Evolutionary conservation across 2,888 invertebrate species (phyloP).

Genomic region (Pollenia angustigena): DNA sequence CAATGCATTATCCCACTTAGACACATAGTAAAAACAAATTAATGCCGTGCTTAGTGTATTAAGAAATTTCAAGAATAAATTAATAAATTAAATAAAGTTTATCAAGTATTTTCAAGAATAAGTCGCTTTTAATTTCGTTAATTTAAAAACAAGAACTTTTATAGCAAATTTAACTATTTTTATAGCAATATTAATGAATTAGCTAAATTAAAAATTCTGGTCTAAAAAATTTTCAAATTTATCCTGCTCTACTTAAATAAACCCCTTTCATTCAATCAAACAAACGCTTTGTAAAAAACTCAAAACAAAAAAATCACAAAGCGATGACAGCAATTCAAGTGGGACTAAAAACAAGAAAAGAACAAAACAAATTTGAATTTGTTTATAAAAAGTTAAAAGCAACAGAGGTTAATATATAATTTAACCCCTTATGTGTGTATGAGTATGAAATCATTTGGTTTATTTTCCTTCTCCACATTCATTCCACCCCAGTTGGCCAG

Average conservation of each 20-base stretch:
- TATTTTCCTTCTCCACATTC: not conserved
- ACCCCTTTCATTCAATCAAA: not conserved
- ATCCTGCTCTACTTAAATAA: not conserved
- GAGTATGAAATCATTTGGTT: not conserved
- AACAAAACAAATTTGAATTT: not conserved
- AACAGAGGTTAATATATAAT: slow-evolving; percentile 17
- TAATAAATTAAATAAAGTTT: too few relatives aligned
- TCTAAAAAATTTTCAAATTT: not conserved
- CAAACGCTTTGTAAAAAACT: not conserved
- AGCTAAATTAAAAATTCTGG: too few relatives aligned
- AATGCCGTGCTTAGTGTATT: too few relatives aligned
- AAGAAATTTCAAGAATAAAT: too few relatives aligned
- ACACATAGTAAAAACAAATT: too few relatives aligned
- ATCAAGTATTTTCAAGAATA: too few relatives aligned
- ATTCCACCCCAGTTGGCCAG: too few relatives aligned
- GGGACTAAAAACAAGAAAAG: not conserved
- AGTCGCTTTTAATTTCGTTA: too few relatives aligned
- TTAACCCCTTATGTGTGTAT: slow-evolving; percentile 11
- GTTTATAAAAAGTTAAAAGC: slow-evolving; percentile 20
- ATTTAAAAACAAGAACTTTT: too few relatives aligned
- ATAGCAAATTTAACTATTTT: too few relatives aligned
- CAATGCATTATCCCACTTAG: too few relatives aligned
- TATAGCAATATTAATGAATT: too few relatives aligned
- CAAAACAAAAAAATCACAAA: slow-evolving; percentile 14
- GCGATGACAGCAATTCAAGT: slow-evolving; percentile 23